These are phyloP conservation scores for Vombatus ursinus DNA, from an alignment of 2,113 vertebrate genomes.

Conservation along the genomic window DNA sequence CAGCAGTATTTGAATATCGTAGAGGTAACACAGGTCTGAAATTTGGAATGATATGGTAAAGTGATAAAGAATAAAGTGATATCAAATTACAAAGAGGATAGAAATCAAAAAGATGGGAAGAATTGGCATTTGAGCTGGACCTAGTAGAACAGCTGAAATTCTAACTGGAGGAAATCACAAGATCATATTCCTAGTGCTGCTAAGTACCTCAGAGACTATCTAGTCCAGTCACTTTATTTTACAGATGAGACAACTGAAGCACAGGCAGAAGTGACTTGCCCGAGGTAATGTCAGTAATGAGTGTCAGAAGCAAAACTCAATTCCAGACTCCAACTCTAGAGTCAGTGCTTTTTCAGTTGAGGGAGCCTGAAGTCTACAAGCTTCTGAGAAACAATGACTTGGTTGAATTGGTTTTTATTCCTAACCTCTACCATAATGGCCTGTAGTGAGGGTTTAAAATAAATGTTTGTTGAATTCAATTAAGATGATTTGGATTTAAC, in stretches of 20 bases:
- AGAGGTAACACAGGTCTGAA: not conserved
- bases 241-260: too few species aligned
- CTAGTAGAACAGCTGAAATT: not conserved
- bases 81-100: not conserved
- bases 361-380: not conserved
- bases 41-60: not conserved
- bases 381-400: not conserved
- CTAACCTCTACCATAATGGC: not conserved
- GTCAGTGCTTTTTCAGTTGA: not conserved
- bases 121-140: not conserved
- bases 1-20: not conserved
- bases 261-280: not conserved
- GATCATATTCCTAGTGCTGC: too few species aligned
- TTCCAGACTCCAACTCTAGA: not conserved
- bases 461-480: not conserved
- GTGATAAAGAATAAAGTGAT: not conserved
- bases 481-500: not conserved
- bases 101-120: not conserved
- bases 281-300: not conserved
- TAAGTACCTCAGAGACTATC: not conserved
- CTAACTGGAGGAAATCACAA: not conserved
- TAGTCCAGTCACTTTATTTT: not conserved
- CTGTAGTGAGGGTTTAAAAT: not conserved
- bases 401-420: not conserved
- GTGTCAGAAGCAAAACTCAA: not conserved